These are phyloP conservation scores for Caenorhabditis uteleia DNA, from an alignment of 2,888 invertebrate species.

Conservation along the genomic window DNA sequence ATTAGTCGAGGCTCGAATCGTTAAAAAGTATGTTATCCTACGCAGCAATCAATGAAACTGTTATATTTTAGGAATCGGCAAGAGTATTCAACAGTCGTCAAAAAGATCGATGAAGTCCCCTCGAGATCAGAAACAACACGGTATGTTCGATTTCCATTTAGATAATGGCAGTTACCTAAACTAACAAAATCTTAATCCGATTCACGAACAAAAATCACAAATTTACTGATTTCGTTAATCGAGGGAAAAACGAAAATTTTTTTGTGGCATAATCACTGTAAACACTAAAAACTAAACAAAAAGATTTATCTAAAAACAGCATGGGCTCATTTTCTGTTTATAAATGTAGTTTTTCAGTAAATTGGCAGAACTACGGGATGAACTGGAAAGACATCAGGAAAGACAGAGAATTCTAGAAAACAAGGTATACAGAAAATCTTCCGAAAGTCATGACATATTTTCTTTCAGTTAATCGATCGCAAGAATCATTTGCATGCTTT, in stretches of 20 bases:
- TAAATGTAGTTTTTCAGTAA: too few species aligned
- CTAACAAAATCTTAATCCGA: too few species aligned
- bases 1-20: conserved; percentile 46
- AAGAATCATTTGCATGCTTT: conserved; percentile 48
- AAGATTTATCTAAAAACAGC: too few species aligned
- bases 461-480: conserved; percentile 43
- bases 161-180: too few species aligned
- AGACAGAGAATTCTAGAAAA: conserved; percentile 55
- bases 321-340: too few species aligned
- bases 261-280: too few species aligned
- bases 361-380: conserved; percentile 51
- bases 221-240: too few species aligned
- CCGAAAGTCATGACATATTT: not conserved
- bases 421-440: conserved; percentile 33
- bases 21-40: conserved; percentile 27
- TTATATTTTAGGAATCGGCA: conserved; percentile 50
- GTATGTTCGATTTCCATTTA: conserved; percentile 10
- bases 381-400: conserved; percentile 54
- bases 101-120: conserved; percentile 55
- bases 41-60: too few species aligned
- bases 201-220: too few species aligned
- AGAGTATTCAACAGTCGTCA: conserved; percentile 61
- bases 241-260: too few species aligned
- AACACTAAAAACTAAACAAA: too few species aligned
- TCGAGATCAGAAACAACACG: conserved; percentile 48